A percentile compares a stretch with the other conserved stretches of the same genome.
Evolutionary conservation across 2,113 vertebrate species (phyloP).

Genomic region (Cyprinodon variegatus): DNA sequence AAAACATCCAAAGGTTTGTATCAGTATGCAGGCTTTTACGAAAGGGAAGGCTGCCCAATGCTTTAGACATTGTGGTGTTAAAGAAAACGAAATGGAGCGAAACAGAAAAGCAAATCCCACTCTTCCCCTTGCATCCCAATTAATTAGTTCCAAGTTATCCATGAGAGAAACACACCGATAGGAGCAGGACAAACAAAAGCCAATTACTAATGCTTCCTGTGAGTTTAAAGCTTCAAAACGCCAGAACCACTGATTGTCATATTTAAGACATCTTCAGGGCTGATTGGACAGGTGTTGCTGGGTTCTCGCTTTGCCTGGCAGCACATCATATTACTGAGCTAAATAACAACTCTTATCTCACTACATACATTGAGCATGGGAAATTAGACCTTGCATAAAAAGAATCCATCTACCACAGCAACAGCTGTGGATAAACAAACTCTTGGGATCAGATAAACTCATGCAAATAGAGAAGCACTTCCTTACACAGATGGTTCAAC

Average conservation of each 20-base stretch:
- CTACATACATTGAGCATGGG: constrained; percentile 39
- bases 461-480: neutral
- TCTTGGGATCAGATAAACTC: constrained; percentile 17
- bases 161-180: constrained; percentile 78
- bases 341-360: constrained; percentile 39
- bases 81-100: constrained; percentile 33
- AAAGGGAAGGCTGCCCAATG: constrained; percentile 10
- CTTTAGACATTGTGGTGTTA: constrained; percentile 23
- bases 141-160: constrained; percentile 78
- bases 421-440: constrained; percentile 40
- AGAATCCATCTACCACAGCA: constrained; percentile 34
- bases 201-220: constrained; percentile 66
- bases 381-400: constrained; percentile 34
- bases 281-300: constrained; percentile 66
- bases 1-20: constrained; percentile 18
- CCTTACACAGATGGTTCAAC: neutral
- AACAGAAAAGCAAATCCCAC: constrained; percentile 51
- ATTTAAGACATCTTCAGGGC: constrained; percentile 46
- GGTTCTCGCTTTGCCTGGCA: constrained; percentile 37
- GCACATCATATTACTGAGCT: constrained; percentile 39
- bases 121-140: constrained; percentile 50
- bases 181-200: constrained; percentile 73
- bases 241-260: constrained; percentile 52
- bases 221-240: constrained; percentile 48
- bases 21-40: constrained; percentile 38